These are phyloP conservation scores for Brachionus paranguensis DNA, from an alignment of 1,140 invertebrate species.

Conservation along the genomic window DNA sequence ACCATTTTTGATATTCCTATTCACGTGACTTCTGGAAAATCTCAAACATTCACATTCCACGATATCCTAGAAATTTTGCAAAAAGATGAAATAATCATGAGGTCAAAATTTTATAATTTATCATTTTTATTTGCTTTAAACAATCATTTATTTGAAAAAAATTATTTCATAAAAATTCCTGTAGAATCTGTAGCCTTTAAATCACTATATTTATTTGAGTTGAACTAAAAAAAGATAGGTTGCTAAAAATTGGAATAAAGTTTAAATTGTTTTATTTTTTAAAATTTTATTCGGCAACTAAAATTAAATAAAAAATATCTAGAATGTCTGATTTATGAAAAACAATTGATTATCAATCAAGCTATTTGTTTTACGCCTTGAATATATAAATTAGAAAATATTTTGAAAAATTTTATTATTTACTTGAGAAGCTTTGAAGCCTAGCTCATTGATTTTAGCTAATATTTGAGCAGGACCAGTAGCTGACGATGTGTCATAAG, in stretches of 20 bases:
- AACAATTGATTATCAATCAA: neutral
- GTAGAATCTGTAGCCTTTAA: too few species aligned
- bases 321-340: neutral
- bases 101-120: too few species aligned
- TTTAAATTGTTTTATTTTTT: neutral
- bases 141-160: too few species aligned
- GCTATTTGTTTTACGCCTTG: neutral
- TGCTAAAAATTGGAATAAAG: neutral
- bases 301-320: neutral
- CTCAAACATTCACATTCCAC: too few species aligned
- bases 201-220: too few species aligned
- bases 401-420: neutral
- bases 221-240: too few species aligned
- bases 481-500: neutral
- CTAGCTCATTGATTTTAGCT: constrained; percentile 21
- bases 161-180: too few species aligned
- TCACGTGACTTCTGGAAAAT: too few species aligned
- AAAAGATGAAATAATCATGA: too few species aligned
- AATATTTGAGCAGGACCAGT: constrained; percentile 28
- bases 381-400: neutral
- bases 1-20: too few species aligned
- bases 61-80: too few species aligned
- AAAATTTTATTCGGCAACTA: neutral
- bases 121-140: too few species aligned
- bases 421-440: constrained; percentile 20